Conservation (phyloP, 2,888 invertebrate genomes). For the Conomelus anceps region DNA sequence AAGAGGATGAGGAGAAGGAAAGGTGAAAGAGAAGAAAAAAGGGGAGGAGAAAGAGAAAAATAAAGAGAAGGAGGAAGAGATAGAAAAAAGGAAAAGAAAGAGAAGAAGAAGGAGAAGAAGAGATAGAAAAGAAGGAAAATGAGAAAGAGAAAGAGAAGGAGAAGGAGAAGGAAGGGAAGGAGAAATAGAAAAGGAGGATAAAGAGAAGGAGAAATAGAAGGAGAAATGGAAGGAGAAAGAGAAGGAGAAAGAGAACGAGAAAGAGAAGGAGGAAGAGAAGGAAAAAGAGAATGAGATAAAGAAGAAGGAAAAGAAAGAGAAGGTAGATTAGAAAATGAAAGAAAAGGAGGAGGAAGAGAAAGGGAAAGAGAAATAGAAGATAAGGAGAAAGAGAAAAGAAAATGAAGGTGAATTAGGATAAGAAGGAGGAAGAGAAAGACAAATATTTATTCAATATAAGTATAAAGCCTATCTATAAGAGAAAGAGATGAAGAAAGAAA, state of each 20-base stretch:
- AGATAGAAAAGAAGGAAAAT: neutral
- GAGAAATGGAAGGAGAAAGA: too few relatives aligned
- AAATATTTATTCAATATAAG: too few relatives aligned
- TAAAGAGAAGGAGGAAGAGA: neutral
- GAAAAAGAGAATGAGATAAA: too few relatives aligned
- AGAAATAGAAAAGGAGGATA: neutral
- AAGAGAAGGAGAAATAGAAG: too few relatives aligned
- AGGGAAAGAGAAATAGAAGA: neutral
- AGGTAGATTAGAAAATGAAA: neutral
- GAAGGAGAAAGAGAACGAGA: too few relatives aligned
- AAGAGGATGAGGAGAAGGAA: neutral
- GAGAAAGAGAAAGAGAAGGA: neutral
- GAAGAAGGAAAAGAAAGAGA: neutral
- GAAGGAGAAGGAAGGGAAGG: neutral
- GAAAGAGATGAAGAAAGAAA: neutral
- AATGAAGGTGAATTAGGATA: neutral
- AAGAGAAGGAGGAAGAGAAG: too few relatives aligned
- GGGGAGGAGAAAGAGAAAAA: neutral
- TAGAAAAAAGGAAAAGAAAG: neutral
- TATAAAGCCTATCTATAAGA: too few relatives aligned
- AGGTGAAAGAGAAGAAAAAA: neutral
- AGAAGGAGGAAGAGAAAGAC: neutral
- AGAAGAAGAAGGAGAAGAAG: neutral
- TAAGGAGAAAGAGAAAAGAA: neutral
- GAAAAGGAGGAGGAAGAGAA: neutral